phyloP scores from a whole-genome alignment of 2,888 invertebrate genomes.

The Aspidiotus destructor region DNA sequence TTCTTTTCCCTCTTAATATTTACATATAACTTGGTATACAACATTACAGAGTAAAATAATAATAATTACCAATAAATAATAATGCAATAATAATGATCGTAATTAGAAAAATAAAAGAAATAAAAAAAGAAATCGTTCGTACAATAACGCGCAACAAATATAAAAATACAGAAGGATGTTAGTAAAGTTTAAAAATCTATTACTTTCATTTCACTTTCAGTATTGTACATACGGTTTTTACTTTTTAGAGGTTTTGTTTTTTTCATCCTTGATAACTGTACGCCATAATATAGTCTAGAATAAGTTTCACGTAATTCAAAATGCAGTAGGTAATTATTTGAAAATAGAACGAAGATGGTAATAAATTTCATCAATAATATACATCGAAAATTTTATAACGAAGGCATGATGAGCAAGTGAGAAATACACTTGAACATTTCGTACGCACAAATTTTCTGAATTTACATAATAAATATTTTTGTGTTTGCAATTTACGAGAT shows the following conservation, averaged over 20 bases:
- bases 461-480: no score
- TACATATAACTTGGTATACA: conserved; percentile 12
- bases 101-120: conserved; percentile 19
- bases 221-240: background rate
- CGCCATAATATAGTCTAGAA: background rate
- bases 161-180: conserved; percentile 25
- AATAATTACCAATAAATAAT: conserved; percentile 18
- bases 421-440: background rate
- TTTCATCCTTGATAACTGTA: background rate
- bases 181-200: background rate
- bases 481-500: background rate
- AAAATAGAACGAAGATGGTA: background rate
- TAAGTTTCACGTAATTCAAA: no score
- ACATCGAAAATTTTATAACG: background rate
- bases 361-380: no score
- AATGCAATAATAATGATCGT: conserved; percentile 17
- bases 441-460: background rate
- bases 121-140: conserved; percentile 18
- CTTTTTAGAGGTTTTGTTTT: background rate
- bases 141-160: conserved; percentile 32
- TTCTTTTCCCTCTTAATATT: conserved; percentile 17
- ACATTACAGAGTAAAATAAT: conserved; percentile 17
- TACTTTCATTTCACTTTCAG: conserved; percentile 1
- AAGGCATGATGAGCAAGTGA: conserved; percentile 2
- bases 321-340: no score